A percentile compares a stretch with the other conserved stretches of the same genome.
These are phyloP conservation scores for Campoplex capitator DNA, from an alignment of 2,888 invertebrate species.

Conservation along the genomic window DNA sequence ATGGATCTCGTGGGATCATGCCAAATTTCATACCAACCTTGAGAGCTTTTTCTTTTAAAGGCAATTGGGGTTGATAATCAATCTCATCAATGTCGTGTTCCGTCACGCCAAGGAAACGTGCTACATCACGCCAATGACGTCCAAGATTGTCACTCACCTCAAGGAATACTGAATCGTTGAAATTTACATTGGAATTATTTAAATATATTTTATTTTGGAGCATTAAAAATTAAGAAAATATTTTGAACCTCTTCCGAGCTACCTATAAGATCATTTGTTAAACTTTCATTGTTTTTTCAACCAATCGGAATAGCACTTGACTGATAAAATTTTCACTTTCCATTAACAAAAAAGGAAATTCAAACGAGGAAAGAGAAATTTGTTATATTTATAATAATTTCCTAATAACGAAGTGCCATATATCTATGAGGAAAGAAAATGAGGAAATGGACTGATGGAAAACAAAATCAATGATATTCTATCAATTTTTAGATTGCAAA, in stretches of 20 bases:
- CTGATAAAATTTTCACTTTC: neutral
- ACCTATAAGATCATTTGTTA: neutral
- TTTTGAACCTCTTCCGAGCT: neutral
- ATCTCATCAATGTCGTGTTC: slow-evolving; percentile 79
- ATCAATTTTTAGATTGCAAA: neutral
- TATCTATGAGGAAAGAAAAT: neutral
- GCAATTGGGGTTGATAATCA: slow-evolving; percentile 71
- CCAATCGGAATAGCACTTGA: neutral
- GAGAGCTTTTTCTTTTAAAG: slow-evolving; percentile 75
- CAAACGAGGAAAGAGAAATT: neutral
- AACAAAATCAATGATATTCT: neutral
- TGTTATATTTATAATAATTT: neutral
- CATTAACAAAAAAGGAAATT: neutral
- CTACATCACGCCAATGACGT: slow-evolving; percentile 78
- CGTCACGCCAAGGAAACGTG: slow-evolving; percentile 76
- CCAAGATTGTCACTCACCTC: slow-evolving; percentile 77
- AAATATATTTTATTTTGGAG: neutral
- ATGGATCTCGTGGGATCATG: neutral
- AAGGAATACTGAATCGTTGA: slow-evolving; percentile 72
- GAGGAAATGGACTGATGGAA: neutral
- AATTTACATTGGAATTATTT: neutral
- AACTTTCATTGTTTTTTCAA: neutral
- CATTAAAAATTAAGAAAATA: neutral
- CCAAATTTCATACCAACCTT: slow-evolving; percentile 71
- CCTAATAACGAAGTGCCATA: neutral